Conservation (phyloP, 2,113 vertebrate genomes). For the Patagioenas fasciata region DNA sequence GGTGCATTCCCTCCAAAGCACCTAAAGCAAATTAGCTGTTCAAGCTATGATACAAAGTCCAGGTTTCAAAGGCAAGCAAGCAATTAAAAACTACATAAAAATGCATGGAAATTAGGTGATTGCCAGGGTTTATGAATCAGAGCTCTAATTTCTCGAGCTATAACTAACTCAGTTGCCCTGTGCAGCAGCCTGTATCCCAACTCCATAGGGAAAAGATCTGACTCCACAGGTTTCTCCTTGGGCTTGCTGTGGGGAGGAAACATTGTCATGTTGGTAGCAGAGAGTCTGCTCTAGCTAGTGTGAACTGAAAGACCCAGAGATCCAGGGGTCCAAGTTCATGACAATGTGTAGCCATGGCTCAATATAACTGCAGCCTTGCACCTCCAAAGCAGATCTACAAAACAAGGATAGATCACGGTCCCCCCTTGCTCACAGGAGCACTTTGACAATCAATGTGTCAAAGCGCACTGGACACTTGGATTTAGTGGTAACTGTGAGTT, state of each 20-base stretch:
- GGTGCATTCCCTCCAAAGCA: not conserved
- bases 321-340: not conserved
- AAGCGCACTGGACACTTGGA: not conserved
- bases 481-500: not conserved
- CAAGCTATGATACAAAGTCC: not conserved
- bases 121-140: not conserved
- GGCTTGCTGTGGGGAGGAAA: not conserved
- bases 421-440: not conserved
- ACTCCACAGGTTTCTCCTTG: not conserved
- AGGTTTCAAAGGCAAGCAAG: not conserved
- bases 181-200: not conserved
- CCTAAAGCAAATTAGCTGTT: not conserved
- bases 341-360: not conserved
- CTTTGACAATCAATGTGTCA: not conserved
- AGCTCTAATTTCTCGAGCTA: not conserved
- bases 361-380: not conserved
- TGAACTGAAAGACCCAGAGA: not conserved
- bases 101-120: not conserved
- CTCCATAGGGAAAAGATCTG: not conserved
- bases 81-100: not conserved
- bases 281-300: not conserved
- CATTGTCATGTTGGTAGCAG: rapidly evolving
- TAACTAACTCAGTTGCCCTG: not conserved
- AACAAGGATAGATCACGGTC: not conserved
- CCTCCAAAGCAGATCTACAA: rapidly evolving